These are phyloP conservation scores for Aphelocoma californica DNA, from an alignment of 2,797 vertebrate genomes.

Conservation along the genomic window DNA sequence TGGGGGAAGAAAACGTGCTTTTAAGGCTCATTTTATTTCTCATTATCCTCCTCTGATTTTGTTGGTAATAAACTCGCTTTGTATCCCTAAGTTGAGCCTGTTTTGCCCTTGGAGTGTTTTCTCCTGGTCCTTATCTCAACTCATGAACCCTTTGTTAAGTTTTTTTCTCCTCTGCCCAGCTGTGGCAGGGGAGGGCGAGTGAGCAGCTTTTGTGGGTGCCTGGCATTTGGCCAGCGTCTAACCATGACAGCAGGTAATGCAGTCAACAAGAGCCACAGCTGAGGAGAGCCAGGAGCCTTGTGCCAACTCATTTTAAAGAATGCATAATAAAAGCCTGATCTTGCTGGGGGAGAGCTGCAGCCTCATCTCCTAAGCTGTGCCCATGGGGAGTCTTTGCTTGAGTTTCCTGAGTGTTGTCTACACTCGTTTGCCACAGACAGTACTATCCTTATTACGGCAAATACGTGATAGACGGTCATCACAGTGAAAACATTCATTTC, in stretches of 20 bases:
- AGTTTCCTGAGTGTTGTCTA: background rate
- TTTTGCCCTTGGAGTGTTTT: background rate
- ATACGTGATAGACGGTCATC: background rate
- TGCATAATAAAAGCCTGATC: accelerated
- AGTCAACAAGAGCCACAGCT: background rate
- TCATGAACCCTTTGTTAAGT: background rate
- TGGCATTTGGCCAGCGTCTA: background rate
- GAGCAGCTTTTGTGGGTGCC: accelerated
- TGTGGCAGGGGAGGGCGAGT: background rate
- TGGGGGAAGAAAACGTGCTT: background rate
- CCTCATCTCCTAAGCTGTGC: too few species aligned
- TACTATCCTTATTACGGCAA: background rate
- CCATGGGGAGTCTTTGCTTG: background rate
- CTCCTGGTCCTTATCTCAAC: background rate
- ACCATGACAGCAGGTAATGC: background rate
- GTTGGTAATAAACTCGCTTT: background rate
- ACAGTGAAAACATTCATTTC: background rate
- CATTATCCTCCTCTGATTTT: background rate
- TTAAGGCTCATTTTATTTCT: background rate
- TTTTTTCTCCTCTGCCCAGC: background rate
- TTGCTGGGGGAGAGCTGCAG: background rate
- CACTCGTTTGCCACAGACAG: background rate
- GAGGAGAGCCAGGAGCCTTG: background rate
- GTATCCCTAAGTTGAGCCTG: background rate
- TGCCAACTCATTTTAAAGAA: background rate